Base-by-base conservation (phyloP, 2,113 vertebrate species). In the Spea bombifrons region DNA sequence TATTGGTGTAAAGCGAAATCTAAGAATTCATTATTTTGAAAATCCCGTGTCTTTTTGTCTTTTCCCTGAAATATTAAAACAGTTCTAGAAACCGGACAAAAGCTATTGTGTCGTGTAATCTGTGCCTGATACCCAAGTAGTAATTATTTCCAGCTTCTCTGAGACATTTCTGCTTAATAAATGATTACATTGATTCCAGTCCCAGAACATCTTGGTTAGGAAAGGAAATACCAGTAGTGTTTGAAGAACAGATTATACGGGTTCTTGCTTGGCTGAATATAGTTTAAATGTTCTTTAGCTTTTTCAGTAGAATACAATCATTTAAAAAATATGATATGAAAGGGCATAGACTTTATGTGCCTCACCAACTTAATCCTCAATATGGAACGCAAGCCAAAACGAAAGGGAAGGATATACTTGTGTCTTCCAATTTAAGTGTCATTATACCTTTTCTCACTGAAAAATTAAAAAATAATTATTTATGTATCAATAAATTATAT, bases 221-320 rank as follows among this genome's bases (percentile, higher is more conserved):
- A 85, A 88, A 88, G 80, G 84, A 89, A 91, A 87, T 86, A 83
- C 82, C 82, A 83, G 52, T 82, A 87, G 65, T 85, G 75, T 87
- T 89, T 90, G 83, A 86, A 88, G 90, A 89, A 87, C 78, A 76
- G 84, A 82, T 88, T 90, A 81, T 85, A 86, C 82, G 88, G 84
- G 84, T 81, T 77, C 71, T 86, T 49, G 57, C 52, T 87, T 87
- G 59, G 71, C 84, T 87, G 75, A 85, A 85, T 85, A 84, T 89
- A 86, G 84, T 66, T 89, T 82, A 66, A 82, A 47, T 86, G 81
- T 84, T 90, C 81, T 83, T n/a, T n/a, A n/a, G 30, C 30, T 30
- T 30, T 30, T 30, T 30, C 30, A 30, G 30, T 30, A 30, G 30
- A 30, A 30, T 30, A 30, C 30, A 30, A 1, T 30, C 1, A 30